Evolutionary conservation across 1,140 invertebrate genomes (phyloP).

Genomic region (Dufourea novaeangliae): DNA sequence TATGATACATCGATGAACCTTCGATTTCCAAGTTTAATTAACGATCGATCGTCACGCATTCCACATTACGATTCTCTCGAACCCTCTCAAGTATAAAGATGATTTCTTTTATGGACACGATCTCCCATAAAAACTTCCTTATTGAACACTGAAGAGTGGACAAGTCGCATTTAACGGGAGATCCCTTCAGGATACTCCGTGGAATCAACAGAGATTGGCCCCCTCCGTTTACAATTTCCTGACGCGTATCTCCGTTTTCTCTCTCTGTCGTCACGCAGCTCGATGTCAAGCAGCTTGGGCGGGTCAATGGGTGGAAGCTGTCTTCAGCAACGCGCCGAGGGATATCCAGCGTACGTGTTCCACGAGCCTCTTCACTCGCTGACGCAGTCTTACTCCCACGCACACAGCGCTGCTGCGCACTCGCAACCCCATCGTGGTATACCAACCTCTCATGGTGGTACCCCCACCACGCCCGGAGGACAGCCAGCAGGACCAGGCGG

Average conservation of each 20-base stretch:
- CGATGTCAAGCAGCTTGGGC: slow-evolving; percentile 90
- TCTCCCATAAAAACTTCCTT: neutral
- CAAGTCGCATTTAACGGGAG: neutral
- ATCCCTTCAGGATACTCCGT: neutral
- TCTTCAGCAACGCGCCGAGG: slow-evolving; percentile 92
- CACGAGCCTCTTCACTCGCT: slow-evolving; percentile 93
- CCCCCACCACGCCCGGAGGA: slow-evolving; percentile 78
- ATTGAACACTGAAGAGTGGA: slow-evolving; percentile 1
- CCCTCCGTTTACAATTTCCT: neutral
- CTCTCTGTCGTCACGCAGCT: slow-evolving; percentile 85
- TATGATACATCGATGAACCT: no score
- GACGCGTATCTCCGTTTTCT: slow-evolving; percentile 25
- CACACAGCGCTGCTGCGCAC: slow-evolving; percentile 81
- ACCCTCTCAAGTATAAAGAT: neutral
- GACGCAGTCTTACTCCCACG: slow-evolving; percentile 82
- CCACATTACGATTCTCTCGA: no score
- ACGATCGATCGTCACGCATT: no score
- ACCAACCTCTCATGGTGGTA: slow-evolving; percentile 77
- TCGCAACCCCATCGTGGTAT: slow-evolving; percentile 81
- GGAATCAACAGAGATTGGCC: slow-evolving; percentile 13
- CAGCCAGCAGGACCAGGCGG: slow-evolving; percentile 80
- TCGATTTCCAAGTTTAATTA: no score
- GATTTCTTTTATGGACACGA: neutral
- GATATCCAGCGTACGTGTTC: slow-evolving; percentile 95
- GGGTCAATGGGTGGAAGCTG: slow-evolving; percentile 92